Percentiles rank a stretch among this genome's conserved stretches.
phyloP scores from a whole-genome alignment of 2,888 invertebrate genomes.

The Drosophila macrospina region DNA sequence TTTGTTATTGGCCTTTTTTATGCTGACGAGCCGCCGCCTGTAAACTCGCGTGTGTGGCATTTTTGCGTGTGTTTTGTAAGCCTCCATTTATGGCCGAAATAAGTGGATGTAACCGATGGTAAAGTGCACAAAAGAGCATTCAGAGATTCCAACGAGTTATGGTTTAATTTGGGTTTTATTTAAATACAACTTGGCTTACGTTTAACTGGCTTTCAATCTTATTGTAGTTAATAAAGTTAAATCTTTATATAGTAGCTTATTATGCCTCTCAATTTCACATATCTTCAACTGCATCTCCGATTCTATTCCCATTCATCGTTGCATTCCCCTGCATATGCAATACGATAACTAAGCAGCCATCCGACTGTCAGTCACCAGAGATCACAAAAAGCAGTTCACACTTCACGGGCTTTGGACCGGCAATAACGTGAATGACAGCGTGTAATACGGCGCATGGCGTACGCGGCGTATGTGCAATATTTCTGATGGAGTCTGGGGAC shows the following conservation, averaged over 20 bases:
- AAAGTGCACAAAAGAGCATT: conserved; percentile 53
- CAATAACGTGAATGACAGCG: conserved; percentile 52
- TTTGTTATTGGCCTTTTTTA: conserved; percentile 38
- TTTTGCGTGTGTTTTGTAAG: conserved; percentile 64
- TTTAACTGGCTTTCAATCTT: not conserved
- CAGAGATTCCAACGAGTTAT: conserved; percentile 57
- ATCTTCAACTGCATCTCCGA: not conserved
- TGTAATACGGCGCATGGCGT: conserved; percentile 46
- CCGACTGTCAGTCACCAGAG: conserved; percentile 48
- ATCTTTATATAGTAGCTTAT: not conserved
- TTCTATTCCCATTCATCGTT: conserved; percentile 15
- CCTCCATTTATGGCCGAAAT: conserved; percentile 54
- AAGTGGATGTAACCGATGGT: conserved; percentile 65
- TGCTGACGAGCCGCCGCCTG: conserved; percentile 53
- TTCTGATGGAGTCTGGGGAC: conserved; percentile 18
- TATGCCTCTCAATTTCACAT: not conserved
- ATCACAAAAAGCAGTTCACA: conserved; percentile 54
- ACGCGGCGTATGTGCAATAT: conserved; percentile 69
- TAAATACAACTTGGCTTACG: not conserved
- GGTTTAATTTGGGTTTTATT: conserved; percentile 64
- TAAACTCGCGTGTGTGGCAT: conserved; percentile 54
- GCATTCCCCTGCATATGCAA: conserved; percentile 22
- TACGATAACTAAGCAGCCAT: conserved; percentile 46
- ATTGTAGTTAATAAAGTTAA: no score
- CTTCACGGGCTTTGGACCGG: conserved; percentile 51